Evolutionary conservation across 2,113 vertebrate genomes (phyloP).

Genomic region (Neodon shergylaensis): DNA sequence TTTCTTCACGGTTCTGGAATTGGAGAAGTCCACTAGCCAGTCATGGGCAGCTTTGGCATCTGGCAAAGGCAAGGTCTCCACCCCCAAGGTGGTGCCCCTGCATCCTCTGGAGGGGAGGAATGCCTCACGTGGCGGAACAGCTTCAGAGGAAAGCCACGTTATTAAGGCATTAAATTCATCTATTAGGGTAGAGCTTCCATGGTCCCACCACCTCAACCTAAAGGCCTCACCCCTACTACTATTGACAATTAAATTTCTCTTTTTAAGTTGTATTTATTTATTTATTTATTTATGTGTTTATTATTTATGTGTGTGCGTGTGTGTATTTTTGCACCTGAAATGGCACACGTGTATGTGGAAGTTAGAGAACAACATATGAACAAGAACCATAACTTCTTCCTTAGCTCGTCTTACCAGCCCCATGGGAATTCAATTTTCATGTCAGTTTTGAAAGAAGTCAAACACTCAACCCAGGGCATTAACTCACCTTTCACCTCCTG

Average conservation of each 20-base stretch:
- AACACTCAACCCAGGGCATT: not conserved
- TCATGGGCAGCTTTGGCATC: not conserved
- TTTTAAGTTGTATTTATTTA: not conserved
- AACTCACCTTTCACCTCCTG: not conserved
- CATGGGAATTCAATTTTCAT: not conserved
- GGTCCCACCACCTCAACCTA: not conserved
- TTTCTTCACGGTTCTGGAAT: not conserved
- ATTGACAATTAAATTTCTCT: not conserved
- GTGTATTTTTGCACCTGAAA: not conserved
- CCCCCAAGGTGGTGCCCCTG: not conserved
- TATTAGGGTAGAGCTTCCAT: not conserved
- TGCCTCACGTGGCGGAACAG: not conserved
- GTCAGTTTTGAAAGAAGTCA: not conserved
- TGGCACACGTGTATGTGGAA: not conserved
- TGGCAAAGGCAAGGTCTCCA: not conserved
- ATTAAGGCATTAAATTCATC: not conserved
- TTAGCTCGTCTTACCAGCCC: not conserved
- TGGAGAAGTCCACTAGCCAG: not conserved
- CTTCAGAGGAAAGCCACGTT: not conserved
- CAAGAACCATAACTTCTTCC: not conserved
- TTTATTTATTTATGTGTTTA: not conserved
- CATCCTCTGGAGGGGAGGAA: not conserved
- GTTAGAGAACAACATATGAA: no score
- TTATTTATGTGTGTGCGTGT: no score
- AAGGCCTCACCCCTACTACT: not conserved